Percentiles rank a stretch among this genome's conserved stretches.
These are phyloP conservation scores for Centrocercus urophasianus DNA, from an alignment of 2,113 vertebrate species.

Conservation along the genomic window DNA sequence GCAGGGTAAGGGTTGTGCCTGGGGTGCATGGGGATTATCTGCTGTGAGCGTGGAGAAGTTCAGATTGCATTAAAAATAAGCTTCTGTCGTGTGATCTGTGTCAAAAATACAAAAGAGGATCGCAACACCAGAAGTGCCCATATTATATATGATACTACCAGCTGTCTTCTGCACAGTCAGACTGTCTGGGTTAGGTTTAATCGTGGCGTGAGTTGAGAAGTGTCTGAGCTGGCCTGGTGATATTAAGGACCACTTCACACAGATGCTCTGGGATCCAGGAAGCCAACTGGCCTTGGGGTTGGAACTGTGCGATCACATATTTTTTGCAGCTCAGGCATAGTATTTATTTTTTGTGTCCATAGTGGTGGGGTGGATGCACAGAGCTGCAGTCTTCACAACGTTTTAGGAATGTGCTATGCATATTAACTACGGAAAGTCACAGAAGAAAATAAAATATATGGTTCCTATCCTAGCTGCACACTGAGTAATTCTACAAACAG, in stretches of 20 bases:
- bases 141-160: neutral
- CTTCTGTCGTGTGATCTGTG: rapidly evolving
- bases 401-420: neutral
- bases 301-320: neutral
- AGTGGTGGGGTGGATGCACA: neutral
- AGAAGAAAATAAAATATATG: neutral
- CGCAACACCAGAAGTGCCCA: neutral
- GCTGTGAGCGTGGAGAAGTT: rapidly evolving
- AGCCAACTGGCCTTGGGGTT: neutral
- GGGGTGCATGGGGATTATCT: rapidly evolving
- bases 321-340: neutral
- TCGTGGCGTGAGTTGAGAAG: neutral
- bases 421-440: neutral
- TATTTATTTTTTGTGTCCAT: neutral
- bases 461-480: neutral
- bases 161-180: neutral
- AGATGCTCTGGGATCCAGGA: neutral
- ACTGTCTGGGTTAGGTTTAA: neutral
- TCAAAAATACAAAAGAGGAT: neutral
- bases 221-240: neutral
- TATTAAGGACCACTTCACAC: neutral
- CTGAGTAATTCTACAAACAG: neutral
- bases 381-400: neutral
- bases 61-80: neutral
- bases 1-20: constrained; percentile 84